phyloP scores from a whole-genome alignment of 1,140 invertebrate species.

The Zophobas atratus region DNA sequence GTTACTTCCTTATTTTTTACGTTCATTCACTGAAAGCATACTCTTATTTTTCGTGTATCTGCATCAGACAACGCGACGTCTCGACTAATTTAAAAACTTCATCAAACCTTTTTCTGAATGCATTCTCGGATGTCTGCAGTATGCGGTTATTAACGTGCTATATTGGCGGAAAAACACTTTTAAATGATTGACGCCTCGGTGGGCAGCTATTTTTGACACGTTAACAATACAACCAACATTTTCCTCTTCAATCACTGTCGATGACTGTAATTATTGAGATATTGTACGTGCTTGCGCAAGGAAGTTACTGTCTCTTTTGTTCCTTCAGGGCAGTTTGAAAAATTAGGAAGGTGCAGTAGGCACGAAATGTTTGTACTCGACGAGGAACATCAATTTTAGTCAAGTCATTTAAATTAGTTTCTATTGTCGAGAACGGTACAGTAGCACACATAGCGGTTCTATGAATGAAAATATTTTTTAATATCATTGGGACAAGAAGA shows the following conservation, averaged over 20 bases:
- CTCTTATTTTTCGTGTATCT: not conserved
- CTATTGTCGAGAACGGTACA: constrained; percentile 4
- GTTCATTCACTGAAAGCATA: not conserved
- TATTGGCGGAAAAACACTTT: constrained; percentile 23
- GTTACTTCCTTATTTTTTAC: constrained; percentile 27
- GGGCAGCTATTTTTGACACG: constrained; percentile 12
- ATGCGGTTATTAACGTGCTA: constrained; percentile 12
- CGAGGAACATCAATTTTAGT: constrained; percentile 24
- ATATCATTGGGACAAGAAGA: not conserved
- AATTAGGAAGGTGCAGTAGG: constrained; percentile 20
- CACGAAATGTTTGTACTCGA: constrained; percentile 3
- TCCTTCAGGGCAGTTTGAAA: constrained; percentile 12
- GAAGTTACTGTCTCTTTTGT: constrained; percentile 7
- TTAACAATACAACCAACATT: constrained; percentile 18
- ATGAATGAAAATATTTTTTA: not conserved
- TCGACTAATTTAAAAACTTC: not conserved
- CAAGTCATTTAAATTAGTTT: constrained; percentile 15
- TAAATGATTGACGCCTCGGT: not conserved
- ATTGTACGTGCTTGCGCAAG: constrained; percentile 24
- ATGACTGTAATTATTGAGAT: constrained; percentile 25
- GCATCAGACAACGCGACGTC: not conserved
- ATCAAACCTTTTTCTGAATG: not conserved
- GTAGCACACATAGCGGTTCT: not conserved
- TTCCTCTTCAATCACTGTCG: constrained; percentile 34
- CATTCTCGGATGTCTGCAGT: not conserved